Conservation (phyloP, 2,888 invertebrate species). For the Liopterus haemorrhoidalis region DNA sequence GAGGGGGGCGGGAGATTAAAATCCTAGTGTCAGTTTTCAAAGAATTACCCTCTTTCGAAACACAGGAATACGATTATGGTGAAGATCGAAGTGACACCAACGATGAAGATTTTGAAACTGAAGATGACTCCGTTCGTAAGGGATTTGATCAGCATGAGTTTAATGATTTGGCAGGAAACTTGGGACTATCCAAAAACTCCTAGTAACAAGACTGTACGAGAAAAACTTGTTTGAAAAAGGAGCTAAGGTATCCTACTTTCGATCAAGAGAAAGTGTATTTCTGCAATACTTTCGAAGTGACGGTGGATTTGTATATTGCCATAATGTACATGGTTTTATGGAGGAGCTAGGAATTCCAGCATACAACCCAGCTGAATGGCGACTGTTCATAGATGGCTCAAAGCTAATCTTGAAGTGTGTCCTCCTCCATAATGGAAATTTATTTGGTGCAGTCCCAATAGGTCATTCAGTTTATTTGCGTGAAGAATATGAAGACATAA, state of each 20-base stretch:
- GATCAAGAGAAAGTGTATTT: conserved; percentile 13
- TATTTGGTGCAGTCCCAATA: conserved; percentile 21
- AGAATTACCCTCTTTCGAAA: conserved; percentile 3
- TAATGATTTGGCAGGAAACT: conserved; percentile 27
- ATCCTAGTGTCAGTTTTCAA: conserved; percentile 7
- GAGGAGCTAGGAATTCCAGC: conserved; percentile 7
- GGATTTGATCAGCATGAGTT: conserved; percentile 19
- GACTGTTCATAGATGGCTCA: conserved; percentile 26
- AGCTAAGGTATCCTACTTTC: conserved; percentile 15
- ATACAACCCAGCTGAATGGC: conserved; percentile 13
- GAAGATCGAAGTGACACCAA: not conserved
- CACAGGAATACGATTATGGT: not conserved
- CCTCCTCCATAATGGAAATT: conserved; percentile 21
- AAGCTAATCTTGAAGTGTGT: conserved; percentile 25
- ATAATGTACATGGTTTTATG: conserved; percentile 15
- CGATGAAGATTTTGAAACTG: conserved; percentile 6
- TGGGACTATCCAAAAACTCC: conserved; percentile 25
- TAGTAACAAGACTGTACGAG: conserved; percentile 24
- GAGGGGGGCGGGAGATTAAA: too few relatives aligned
- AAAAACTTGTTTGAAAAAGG: conserved; percentile 24
- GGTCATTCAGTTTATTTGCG: conserved; percentile 19
- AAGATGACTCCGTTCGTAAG: conserved; percentile 6
- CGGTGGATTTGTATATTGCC: conserved; percentile 14
- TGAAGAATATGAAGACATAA: conserved; percentile 17
- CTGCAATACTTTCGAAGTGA: conserved; percentile 15